Evolutionary conservation across 2,888 invertebrate genomes (phyloP).

Genomic region (Caenorhabditis sinica): DNA sequence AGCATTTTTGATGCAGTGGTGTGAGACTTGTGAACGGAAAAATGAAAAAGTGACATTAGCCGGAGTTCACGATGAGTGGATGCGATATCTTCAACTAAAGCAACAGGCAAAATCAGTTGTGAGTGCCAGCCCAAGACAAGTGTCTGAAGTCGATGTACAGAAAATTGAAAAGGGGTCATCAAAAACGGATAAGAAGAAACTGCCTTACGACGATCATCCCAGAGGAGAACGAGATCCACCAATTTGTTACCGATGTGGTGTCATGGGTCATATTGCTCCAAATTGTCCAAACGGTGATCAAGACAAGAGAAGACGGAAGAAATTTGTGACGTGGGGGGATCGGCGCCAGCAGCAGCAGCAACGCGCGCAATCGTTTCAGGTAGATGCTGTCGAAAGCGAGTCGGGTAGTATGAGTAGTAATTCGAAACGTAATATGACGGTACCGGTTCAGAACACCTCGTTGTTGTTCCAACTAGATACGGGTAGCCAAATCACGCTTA

Average conservation of each 20-base stretch:
- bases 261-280: too few species aligned
- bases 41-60: neutral
- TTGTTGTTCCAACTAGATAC: neutral
- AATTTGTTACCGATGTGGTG: too few species aligned
- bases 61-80: neutral
- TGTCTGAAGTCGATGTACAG: neutral
- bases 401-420: neutral
- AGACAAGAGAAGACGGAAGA: too few species aligned
- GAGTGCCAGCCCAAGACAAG: neutral
- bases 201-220: too few species aligned
- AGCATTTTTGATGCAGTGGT: conserved; percentile 1
- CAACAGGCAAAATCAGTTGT: neutral
- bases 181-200: neutral
- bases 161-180: neutral
- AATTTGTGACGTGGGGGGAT: neutral
- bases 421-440: neutral
- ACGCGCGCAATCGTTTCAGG: neutral
- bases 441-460: neutral
- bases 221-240: too few species aligned
- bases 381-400: neutral
- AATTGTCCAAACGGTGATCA: too few species aligned
- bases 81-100: neutral
- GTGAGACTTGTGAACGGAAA: neutral
- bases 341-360: neutral
- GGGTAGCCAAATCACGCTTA: conserved; percentile 21